Evolutionary conservation across 2,888 invertebrate genomes (phyloP).

Genomic region (Norana najaformis): DNA sequence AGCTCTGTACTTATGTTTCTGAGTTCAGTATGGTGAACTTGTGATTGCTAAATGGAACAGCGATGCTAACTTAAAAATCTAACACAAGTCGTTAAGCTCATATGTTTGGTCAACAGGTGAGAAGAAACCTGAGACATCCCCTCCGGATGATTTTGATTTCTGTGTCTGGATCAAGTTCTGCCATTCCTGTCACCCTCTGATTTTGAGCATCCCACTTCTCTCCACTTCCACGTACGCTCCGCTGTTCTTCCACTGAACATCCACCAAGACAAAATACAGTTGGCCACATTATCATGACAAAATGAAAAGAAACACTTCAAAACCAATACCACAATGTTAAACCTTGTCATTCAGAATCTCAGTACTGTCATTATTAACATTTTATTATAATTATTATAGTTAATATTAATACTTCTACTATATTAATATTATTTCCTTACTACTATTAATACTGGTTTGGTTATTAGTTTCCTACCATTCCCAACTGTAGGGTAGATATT

Average conservation of each 20-base stretch:
- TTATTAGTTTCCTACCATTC: background rate
- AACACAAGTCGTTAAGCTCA: background rate
- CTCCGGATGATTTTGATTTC: conserved; percentile 68
- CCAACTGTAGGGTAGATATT: background rate
- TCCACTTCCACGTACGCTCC: conserved; percentile 76
- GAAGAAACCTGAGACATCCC: conserved; percentile 52
- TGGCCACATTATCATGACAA: background rate
- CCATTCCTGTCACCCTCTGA: conserved; percentile 67
- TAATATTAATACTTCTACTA: background rate
- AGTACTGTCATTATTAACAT: background rate
- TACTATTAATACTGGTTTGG: background rate
- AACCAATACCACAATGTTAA: background rate
- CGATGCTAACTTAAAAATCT: background rate
- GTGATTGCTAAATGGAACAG: background rate
- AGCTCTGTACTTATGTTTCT: background rate
- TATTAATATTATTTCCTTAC: too few relatives aligned
- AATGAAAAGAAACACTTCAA: background rate
- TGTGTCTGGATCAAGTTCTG: conserved; percentile 71
- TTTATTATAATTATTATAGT: background rate
- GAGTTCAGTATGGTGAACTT: background rate
- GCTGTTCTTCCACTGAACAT: conserved; percentile 69
- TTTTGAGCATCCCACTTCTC: conserved; percentile 72
- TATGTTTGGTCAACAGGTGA: background rate
- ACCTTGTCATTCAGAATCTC: background rate
- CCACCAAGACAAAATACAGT: background rate